phyloP scores from a whole-genome alignment of 2,888 invertebrate species.

The Luperina nickerlii region DNA sequence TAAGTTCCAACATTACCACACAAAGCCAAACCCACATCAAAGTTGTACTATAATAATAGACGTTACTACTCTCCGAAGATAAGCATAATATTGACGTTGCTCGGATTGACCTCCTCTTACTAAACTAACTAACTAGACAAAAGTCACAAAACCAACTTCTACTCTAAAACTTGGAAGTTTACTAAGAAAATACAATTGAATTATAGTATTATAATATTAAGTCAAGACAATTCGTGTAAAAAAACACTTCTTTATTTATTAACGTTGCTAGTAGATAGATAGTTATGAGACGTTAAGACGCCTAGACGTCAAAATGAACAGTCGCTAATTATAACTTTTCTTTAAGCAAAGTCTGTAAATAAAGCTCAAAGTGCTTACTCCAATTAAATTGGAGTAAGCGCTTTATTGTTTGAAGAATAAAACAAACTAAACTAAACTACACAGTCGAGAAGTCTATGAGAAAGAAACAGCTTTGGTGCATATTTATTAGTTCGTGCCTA shows the following conservation, averaged over 20 bases:
- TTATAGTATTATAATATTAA: background rate
- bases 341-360: background rate
- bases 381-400: background rate
- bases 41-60: conserved; percentile 22
- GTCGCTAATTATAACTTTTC: background rate
- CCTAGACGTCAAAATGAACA: background rate
- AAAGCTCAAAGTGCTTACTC: background rate
- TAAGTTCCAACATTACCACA: background rate
- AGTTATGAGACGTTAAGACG: background rate
- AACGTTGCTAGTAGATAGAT: background rate
- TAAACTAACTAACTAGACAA: conserved; percentile 5
- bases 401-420: no score
- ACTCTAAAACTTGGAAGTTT: conserved; percentile 38
- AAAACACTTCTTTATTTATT: background rate
- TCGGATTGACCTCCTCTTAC: conserved; percentile 10
- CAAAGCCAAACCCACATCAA: background rate
- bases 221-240: background rate
- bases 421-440: no score
- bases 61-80: conserved; percentile 17
- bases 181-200: conserved; percentile 31
- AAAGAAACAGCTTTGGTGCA: background rate
- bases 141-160: conserved; percentile 22
- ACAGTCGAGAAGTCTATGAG: background rate
- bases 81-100: conserved; percentile 39
- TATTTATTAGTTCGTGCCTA: background rate